Conservation (phyloP, 2,888 invertebrate species). For the Flabesymbios commensalis region DNA sequence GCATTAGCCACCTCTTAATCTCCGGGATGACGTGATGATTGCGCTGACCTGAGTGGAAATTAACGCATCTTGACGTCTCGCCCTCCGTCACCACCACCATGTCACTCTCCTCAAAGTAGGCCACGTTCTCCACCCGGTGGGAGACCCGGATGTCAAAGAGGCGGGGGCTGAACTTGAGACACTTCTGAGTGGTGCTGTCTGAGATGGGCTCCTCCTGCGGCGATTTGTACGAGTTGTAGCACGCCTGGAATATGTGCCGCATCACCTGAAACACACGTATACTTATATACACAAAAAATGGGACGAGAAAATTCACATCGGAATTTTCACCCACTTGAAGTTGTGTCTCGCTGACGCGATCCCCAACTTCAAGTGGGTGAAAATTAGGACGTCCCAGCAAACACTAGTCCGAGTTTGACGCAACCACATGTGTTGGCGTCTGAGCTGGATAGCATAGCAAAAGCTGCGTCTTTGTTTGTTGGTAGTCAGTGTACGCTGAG, state of each 20-base stretch:
- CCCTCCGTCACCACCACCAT: slow-evolving; percentile 54
- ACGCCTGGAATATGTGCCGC: slow-evolving; percentile 55
- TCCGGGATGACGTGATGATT: too few species aligned
- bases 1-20: too few species aligned
- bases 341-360: too few species aligned
- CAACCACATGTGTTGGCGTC: neutral
- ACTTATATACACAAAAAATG: neutral
- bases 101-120: slow-evolving; percentile 52
- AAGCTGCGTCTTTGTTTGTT: too few species aligned
- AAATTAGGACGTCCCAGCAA: too few species aligned
- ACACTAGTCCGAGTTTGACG: too few species aligned
- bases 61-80: slow-evolving; percentile 50
- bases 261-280: slow-evolving; percentile 45
- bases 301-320: neutral
- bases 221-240: slow-evolving; percentile 54
- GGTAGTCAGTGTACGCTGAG: too few species aligned
- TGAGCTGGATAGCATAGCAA: neutral
- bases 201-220: slow-evolving; percentile 43
- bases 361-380: too few species aligned
- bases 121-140: slow-evolving; percentile 49
- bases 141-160: slow-evolving; percentile 54
- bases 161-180: slow-evolving; percentile 55
- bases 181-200: slow-evolving; percentile 47
- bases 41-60: slow-evolving; percentile 58
- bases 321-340: too few species aligned